phyloP scores from a whole-genome alignment of 2,113 vertebrate genomes.

The Podarcis raffonei region DNA sequence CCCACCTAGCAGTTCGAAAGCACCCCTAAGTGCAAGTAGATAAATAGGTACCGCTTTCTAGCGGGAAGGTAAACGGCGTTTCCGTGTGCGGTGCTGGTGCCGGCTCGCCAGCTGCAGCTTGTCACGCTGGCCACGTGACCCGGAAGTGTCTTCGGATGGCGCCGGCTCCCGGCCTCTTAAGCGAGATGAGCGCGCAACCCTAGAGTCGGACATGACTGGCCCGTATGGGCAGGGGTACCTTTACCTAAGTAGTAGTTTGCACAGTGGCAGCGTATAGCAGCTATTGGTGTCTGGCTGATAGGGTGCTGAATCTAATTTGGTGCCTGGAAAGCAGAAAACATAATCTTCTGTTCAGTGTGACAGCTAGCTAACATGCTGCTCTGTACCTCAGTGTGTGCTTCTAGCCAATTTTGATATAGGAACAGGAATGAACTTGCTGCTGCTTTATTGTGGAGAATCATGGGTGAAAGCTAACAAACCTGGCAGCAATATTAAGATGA shows the following conservation, averaged over 20 bases:
- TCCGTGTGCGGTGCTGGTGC: no score
- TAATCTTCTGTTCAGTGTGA: background rate
- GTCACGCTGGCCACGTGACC: no score
- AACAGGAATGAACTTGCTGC: background rate
- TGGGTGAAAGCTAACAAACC: background rate
- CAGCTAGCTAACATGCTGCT: background rate
- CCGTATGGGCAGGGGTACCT: no score
- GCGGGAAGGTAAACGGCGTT: no score
- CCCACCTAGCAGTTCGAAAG: no score
- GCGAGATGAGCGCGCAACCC: no score
- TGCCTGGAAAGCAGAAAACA: background rate
- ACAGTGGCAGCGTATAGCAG: background rate
- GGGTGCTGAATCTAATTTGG: background rate
- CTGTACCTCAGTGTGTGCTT: background rate
- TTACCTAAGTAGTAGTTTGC: background rate
- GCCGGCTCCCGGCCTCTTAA: no score
- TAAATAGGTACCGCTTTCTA: no score
- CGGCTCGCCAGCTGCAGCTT: no score
- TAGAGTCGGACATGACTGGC: no score
- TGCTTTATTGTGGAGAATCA: background rate
- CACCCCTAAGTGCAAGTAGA: no score
- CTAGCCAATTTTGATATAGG: accelerated
- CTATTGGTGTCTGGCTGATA: background rate
- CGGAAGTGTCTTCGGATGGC: no score
- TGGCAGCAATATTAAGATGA: background rate